Conservation (phyloP, 2,888 invertebrate genomes). For the Scrobipalpa atriplicella region DNA sequence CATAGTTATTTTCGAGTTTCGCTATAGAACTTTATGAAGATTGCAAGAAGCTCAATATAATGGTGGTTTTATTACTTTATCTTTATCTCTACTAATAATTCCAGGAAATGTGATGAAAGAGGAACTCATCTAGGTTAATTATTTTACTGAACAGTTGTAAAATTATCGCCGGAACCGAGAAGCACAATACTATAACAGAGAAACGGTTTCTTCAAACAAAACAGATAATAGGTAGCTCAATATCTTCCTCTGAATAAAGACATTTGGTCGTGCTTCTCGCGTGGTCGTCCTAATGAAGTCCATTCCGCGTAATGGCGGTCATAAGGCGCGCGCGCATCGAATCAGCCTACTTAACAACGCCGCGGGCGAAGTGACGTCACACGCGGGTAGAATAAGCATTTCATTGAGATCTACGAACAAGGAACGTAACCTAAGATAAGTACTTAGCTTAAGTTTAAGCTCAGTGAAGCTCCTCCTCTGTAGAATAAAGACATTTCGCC, state of each 20-base stretch:
- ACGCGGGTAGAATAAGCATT: too few relatives aligned
- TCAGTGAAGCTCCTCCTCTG: not conserved
- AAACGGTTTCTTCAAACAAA: too few relatives aligned
- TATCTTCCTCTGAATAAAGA: conserved; percentile 36
- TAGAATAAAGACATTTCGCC: conserved; percentile 40
- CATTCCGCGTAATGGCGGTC: conserved; percentile 55
- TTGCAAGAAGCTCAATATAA: not conserved
- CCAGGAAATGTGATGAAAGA: not conserved
- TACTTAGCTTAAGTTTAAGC: too few relatives aligned
- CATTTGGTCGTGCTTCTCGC: conserved; percentile 44
- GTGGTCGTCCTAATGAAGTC: conserved; percentile 45
- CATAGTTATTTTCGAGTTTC: too few relatives aligned
- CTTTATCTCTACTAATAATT: not conserved
- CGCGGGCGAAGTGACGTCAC: too few relatives aligned
- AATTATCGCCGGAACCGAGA: not conserved
- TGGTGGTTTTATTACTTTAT: not conserved
- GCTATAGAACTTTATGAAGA: not conserved
- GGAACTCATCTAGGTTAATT: not conserved
- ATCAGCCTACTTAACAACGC: conserved; percentile 40
- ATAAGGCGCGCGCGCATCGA: conserved; percentile 45
- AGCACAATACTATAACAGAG: not conserved
- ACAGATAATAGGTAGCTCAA: not conserved
- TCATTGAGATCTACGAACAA: too few relatives aligned
- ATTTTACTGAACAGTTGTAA: not conserved
- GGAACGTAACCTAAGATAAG: too few relatives aligned